Evolutionary conservation across 2,888 invertebrate species (phyloP).

Genomic region (Cantharis flavilabris): DNA sequence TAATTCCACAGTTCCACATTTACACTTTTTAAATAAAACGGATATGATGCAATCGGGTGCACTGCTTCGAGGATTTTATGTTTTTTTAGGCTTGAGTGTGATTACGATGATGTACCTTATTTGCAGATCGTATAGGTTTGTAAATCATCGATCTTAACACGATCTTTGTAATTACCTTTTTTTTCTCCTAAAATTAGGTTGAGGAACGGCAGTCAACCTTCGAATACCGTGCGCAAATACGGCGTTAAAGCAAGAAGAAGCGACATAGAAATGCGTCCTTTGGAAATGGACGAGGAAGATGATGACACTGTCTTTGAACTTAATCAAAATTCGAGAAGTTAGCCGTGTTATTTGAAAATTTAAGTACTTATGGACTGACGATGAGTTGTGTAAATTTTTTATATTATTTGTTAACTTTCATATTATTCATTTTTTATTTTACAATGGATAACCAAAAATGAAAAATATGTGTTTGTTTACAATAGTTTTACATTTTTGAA

Average conservation of each 20-base stretch:
- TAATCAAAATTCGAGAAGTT: constrained; percentile 22
- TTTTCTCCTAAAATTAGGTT: constrained; percentile 33
- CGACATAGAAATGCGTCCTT: constrained; percentile 54
- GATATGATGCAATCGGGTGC: constrained; percentile 36
- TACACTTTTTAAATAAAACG: neutral
- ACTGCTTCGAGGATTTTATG: constrained; percentile 40
- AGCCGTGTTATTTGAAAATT: neutral
- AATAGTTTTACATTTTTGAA: neutral
- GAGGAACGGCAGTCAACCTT: constrained; percentile 35
- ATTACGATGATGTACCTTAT: constrained; percentile 37
- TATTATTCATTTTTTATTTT: neutral
- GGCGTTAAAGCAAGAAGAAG: constrained; percentile 50
- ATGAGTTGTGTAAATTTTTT: neutral
- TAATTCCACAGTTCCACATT: neutral
- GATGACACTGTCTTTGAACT: constrained; percentile 54
- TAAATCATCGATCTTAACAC: neutral
- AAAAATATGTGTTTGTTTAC: neutral
- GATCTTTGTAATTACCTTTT: neutral
- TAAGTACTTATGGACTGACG: neutral
- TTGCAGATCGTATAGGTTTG: constrained; percentile 39
- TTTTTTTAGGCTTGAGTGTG: constrained; percentile 38
- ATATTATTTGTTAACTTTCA: neutral
- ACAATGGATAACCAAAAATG: neutral
- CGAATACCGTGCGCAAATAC: constrained; percentile 49
- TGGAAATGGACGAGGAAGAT: constrained; percentile 54